phyloP scores from a whole-genome alignment of 2,888 invertebrate species.

The Eupithecia exiguata region DNA sequence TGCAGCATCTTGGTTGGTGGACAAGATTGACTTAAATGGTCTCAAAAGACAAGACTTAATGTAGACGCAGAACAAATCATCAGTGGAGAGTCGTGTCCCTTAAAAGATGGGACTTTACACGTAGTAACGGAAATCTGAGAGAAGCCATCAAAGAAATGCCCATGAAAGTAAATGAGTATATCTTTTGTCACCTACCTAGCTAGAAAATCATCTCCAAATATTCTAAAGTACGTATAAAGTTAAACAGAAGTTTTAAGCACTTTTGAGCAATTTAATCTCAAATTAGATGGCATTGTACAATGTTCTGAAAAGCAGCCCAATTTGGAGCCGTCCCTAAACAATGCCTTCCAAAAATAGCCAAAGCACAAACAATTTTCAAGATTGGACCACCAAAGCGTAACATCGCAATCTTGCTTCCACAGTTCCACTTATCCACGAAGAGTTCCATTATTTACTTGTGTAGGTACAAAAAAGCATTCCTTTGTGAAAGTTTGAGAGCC shows the following conservation, averaged over 20 bases:
- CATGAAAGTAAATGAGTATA: not conserved
- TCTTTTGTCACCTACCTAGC: not conserved
- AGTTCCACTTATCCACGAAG: slow-evolving; percentile 35
- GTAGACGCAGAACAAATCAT: not conserved
- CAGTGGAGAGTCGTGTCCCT: not conserved
- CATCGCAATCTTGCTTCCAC: slow-evolving; percentile 39
- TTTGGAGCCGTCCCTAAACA: slow-evolving; percentile 28
- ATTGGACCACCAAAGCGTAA: slow-evolving; percentile 40
- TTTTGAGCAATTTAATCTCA: not conserved
- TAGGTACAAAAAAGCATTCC: slow-evolving; percentile 51
- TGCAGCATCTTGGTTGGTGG: not conserved
- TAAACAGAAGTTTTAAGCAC: not conserved
- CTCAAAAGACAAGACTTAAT: not conserved
- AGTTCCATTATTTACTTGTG: slow-evolving; percentile 52
- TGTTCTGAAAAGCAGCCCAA: slow-evolving; percentile 7
- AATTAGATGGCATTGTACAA: not conserved
- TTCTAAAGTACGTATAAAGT: not conserved
- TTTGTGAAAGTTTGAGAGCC: slow-evolving; percentile 73
- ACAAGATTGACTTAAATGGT: not conserved
- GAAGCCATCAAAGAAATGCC: not conserved
- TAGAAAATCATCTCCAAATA: not conserved
- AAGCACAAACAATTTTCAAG: slow-evolving; percentile 38
- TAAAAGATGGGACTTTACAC: not conserved
- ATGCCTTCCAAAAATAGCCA: slow-evolving; percentile 30
- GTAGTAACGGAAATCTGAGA: not conserved